These are phyloP conservation scores for Paedocypris sp. DNA, from an alignment of 2,113 vertebrate genomes.

Conservation along the genomic window DNA sequence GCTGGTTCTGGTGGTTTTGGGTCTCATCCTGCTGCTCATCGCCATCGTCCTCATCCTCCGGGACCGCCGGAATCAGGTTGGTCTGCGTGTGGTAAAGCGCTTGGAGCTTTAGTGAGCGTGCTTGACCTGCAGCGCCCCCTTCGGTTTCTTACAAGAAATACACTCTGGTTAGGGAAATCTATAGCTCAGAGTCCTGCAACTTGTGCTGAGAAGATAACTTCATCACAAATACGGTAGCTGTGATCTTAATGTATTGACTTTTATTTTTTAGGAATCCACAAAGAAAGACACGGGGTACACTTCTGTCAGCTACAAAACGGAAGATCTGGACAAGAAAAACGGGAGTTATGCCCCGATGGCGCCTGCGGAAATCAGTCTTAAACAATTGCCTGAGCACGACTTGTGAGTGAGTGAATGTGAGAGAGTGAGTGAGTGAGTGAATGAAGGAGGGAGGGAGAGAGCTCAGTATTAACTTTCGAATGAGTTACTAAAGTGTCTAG, in stretches of 20 bases:
- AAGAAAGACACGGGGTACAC: slow-evolving; percentile 52
- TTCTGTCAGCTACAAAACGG: slow-evolving; percentile 51
- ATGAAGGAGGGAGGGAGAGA: too few species aligned
- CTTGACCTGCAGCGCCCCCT: neutral
- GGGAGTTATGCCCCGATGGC: slow-evolving; percentile 53
- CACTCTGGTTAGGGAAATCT: neutral
- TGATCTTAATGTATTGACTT: neutral
- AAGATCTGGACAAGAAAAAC: slow-evolving; percentile 49
- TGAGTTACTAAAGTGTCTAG: too few species aligned
- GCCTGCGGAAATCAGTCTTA: slow-evolving; percentile 41
- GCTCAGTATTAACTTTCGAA: too few species aligned
- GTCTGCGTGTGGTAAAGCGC: neutral
- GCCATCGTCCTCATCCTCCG: slow-evolving; percentile 45
- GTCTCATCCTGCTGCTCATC: slow-evolving; percentile 45
- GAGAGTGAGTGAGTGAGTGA: too few species aligned
- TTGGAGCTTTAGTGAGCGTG: too few species aligned
- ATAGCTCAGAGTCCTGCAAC: too few species aligned
- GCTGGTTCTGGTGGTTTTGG: slow-evolving; percentile 52
- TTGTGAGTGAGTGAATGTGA: neutral
- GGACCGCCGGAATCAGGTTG: slow-evolving; percentile 48
- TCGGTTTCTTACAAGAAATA: neutral
- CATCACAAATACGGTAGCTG: too few species aligned
- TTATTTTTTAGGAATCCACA: slow-evolving; percentile 36
- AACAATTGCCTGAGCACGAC: slow-evolving; percentile 7
- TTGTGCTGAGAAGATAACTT: too few species aligned